A percentile compares a stretch with the other conserved stretches of the same genome.
Evolutionary conservation across 2,797 vertebrate species (phyloP).

Genomic region (Hirundo rustica): DNA sequence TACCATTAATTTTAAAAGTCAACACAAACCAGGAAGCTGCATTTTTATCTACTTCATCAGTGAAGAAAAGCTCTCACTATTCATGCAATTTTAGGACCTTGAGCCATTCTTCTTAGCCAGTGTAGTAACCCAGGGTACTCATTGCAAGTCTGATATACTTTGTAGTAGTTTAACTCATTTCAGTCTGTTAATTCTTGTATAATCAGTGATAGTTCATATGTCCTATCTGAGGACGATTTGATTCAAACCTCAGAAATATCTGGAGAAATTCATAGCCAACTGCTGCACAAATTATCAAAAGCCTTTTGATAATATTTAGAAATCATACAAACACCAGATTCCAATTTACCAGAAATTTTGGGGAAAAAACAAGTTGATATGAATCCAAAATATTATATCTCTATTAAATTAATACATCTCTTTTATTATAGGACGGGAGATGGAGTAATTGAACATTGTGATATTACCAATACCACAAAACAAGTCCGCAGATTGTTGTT

Average conservation of each 20-base stretch:
- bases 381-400: background rate
- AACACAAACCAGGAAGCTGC: background rate
- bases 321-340: background rate
- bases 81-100: background rate
- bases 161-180: background rate
- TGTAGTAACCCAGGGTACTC: background rate
- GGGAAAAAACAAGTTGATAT: background rate
- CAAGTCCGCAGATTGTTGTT: background rate
- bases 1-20: background rate
- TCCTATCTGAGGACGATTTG: background rate
- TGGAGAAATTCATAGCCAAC: background rate
- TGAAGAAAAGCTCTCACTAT: background rate
- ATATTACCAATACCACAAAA: background rate
- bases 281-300: background rate
- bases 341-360: background rate
- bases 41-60: background rate
- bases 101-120: background rate
- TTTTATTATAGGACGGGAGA: background rate
- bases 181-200: background rate
- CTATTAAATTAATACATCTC: background rate
- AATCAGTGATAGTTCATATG: background rate
- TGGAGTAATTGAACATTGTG: background rate
- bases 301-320: background rate
- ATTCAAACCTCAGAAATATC: background rate
- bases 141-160: background rate